Conservation (phyloP, 2,113 vertebrate genomes). For the Paradoxurus hermaphroditus region DNA sequence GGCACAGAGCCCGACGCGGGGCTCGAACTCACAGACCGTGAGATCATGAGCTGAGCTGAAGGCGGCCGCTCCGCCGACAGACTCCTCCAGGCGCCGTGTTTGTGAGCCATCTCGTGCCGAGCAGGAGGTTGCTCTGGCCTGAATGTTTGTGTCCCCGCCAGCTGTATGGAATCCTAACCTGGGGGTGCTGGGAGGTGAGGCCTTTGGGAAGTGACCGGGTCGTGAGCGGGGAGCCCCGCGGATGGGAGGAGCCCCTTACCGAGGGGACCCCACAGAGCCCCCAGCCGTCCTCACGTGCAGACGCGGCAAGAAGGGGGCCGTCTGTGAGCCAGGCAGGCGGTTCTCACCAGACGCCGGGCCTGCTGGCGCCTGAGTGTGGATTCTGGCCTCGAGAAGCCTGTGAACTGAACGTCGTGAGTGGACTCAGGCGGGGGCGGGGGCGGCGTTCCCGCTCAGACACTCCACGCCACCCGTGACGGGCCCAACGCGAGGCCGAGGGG, state of each 20-base stretch:
- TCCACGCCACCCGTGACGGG: background rate
- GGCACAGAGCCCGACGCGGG: too few relatives aligned
- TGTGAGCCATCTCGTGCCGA: background rate
- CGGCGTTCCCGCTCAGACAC: background rate
- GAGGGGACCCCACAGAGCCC: background rate
- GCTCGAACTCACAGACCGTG: too few relatives aligned
- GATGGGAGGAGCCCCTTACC: background rate
- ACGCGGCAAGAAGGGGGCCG: background rate
- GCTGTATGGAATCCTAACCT: too few relatives aligned
- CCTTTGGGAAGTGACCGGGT: background rate
- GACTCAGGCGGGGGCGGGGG: rapidly evolving
- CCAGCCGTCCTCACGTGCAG: background rate
- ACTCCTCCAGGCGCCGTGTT: too few relatives aligned
- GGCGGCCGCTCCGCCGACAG: too few relatives aligned
- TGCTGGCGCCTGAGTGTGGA: background rate
- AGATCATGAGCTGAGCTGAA: too few relatives aligned
- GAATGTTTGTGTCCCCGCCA: rapidly evolving
- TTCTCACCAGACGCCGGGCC: background rate
- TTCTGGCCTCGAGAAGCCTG: background rate
- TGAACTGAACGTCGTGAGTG: rapidly evolving
- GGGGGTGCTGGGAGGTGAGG: background rate
- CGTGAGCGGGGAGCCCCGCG: background rate
- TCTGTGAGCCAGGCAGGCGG: background rate
- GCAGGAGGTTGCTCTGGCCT: background rate
- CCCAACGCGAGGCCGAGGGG: too few relatives aligned